Evolutionary conservation across 2,113 vertebrate genomes (phyloP), one percentile per base, ranked within the genome.

Genomic region (Phoenicopterus ruber): DNA sequence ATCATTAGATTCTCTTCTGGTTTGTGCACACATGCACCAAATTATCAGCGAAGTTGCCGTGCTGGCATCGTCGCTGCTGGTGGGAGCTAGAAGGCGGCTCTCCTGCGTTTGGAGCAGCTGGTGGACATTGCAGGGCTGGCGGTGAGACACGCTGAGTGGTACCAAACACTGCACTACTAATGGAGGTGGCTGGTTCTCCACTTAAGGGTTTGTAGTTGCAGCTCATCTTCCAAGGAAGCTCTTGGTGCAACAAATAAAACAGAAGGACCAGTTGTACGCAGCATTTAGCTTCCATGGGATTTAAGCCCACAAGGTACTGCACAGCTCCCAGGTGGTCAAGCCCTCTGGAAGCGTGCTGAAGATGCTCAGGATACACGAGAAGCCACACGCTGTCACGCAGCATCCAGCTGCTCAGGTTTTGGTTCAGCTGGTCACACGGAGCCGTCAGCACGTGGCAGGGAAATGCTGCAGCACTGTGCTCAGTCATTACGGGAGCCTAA

Each of bases 31-130:
- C 13, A 5, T 1, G 9, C 17, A 69, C 29, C 44, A 50, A 40
- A 58, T 31, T 13, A 76, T 28, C 54, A 62, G 47, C 2, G 1
- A 61, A 57, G 36, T 2, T 58, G 47, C 69, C 0, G 0, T 34
- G 76, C 46, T 62, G 61, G 44, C 38, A 79, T 65, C 18, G 6
- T 2, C 1, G 0, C 77, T 88, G 65, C 72, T 88, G 72, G 9
- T 47, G 42, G 42, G 50, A 91, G 42, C 34, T 21, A 90, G 54
- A 9, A 88, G 49, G 79, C 80, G 59, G 71, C 38, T 58, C 29
- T 67, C 66, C 74, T 73, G 54, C 28, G 26, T n/a, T 63, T 73
- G 55, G 62, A 94, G 84, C 15, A 49, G 40, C 26, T 32, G 31
- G 31, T 54, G 61, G 69, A 44, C 0, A 0, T 26, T 34, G 29